Evolutionary conservation across 1,140 invertebrate genomes (phyloP).

Genomic region (Grapholita molesta): DNA sequence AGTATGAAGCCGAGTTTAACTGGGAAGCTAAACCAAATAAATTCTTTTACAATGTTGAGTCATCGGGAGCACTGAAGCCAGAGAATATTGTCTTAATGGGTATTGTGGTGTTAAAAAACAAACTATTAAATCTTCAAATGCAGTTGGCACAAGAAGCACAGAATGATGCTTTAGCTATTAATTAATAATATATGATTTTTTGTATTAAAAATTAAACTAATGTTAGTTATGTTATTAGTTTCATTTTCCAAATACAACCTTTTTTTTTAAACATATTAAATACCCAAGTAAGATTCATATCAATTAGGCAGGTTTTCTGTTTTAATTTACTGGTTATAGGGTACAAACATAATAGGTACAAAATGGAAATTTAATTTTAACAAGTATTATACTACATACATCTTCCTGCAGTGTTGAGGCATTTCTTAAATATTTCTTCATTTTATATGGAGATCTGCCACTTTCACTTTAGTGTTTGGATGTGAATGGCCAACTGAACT

Average conservation of each 20-base stretch:
- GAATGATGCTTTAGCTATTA: conserved; percentile 88
- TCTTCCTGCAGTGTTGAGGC: background rate
- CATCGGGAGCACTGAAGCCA: conserved; percentile 94
- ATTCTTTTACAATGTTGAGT: conserved; percentile 98
- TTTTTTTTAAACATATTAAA: background rate
- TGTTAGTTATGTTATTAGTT: no score
- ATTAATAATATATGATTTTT: conserved; percentile 48
- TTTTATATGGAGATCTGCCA: background rate
- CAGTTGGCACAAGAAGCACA: conserved; percentile 93
- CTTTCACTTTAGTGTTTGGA: background rate
- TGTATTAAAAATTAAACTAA: background rate
- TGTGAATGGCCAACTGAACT: conserved; percentile 5
- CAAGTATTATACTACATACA: conserved; percentile 5
- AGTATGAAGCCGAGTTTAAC: conserved; percentile 96
- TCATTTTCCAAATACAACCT: background rate
- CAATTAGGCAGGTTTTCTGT: no score
- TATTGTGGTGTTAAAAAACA: conserved; percentile 95
- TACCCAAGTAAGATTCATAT: no score
- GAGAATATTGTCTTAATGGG: conserved; percentile 99
- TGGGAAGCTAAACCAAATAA: conserved; percentile 97
- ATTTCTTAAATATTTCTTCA: conserved; percentile 9
- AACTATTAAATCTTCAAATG: conserved; percentile 96
- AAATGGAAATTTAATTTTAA: no score
- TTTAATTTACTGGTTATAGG: no score
- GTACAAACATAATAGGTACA: no score